Base-by-base conservation (phyloP, 2,113 vertebrate genomes). In the Collichthys lucidus region DNA sequence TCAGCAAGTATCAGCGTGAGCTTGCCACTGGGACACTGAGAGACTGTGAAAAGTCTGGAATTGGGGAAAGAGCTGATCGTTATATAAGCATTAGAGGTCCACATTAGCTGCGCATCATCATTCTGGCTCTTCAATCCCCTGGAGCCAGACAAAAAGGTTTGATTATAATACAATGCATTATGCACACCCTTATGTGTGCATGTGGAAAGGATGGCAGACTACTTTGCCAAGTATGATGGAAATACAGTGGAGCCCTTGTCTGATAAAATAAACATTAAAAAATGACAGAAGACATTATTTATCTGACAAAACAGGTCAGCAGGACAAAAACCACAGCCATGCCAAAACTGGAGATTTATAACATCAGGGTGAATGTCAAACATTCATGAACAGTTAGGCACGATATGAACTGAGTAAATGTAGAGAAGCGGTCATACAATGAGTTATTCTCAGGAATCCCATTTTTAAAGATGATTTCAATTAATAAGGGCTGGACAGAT, bases 381-480 rank as follows among this genome's bases (percentile, higher is more conserved):
- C 44, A 56, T 49, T 67, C 44, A 74, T 42, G n/a, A 60, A 65
- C 5, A 55, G 22, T 47, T 20, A 5, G 8, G 20, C 26, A 16
- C 6, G 1, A 35, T 1, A 1, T 66, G 22, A 49, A 29, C 12
- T 12, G 14, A 60, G 12, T 62, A 9, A 42, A 11, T 12, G 68
- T 26, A 20, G 35, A 9, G 46, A 35, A 63, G 16, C 16, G 22
- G 53, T 65, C 56, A 53, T 26, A 60, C 7, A 50, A 40, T 44
- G 6, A 50, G 2, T 49, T 24, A 19, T 26, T 60, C 35, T 11
- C 42, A 14, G 11, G 20, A 71, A 69, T 78, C n/a, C 3, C 19
- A 50, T 71, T 61, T 67, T 56, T 20, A 9, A 9, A 62, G 52
- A 63, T 61, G 0, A 84, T 57, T 9, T 76, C 4, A 73, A 70